These are phyloP conservation scores for Colostygia pectinataria DNA, from an alignment of 2,888 invertebrate genomes.

Conservation along the genomic window DNA sequence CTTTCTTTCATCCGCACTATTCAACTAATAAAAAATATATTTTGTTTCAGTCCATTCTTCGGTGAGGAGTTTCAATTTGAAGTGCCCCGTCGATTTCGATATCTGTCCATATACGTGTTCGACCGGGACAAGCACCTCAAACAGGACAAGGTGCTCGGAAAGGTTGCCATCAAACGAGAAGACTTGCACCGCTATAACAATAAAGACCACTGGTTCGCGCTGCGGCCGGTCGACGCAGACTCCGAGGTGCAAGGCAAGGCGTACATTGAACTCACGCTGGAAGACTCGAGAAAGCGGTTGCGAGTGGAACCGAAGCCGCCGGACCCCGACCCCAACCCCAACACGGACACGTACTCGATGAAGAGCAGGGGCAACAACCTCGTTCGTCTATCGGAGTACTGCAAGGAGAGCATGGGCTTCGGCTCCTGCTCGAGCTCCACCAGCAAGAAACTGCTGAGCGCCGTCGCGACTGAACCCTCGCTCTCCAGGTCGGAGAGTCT, in stretches of 20 bases:
- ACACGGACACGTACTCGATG: slow-evolving; percentile 62
- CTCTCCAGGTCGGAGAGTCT: slow-evolving; percentile 75
- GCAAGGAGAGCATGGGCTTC: slow-evolving; percentile 76
- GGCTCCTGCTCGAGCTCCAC: slow-evolving; percentile 77
- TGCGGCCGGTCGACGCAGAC: slow-evolving; percentile 93
- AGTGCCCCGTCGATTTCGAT: slow-evolving; percentile 94
- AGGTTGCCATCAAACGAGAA: slow-evolving; percentile 93
- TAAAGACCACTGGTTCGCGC: slow-evolving; percentile 96
- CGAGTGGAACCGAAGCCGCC: slow-evolving; percentile 80
- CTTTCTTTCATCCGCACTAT: no score
- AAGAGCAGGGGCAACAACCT: slow-evolving; percentile 70
- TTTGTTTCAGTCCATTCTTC: slow-evolving; percentile 91
- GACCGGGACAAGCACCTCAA: slow-evolving; percentile 93
- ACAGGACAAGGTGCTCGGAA: slow-evolving; percentile 91
- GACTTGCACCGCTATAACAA: slow-evolving; percentile 94
- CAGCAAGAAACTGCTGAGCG: slow-evolving; percentile 70
- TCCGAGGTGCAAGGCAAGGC: slow-evolving; percentile 96
- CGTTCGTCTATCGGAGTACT: slow-evolving; percentile 72
- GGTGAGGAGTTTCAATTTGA: slow-evolving; percentile 97
- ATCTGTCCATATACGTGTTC: slow-evolving; percentile 93
- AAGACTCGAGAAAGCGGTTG: slow-evolving; percentile 80
- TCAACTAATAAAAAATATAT: slow-evolving; percentile 19
- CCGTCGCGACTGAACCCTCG: slow-evolving; percentile 68
- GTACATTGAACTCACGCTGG: slow-evolving; percentile 90
- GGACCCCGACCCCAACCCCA: slow-evolving; percentile 63